Conservation (phyloP, 2,797 vertebrate species). For the Neosilurus hyrtlii region DNA sequence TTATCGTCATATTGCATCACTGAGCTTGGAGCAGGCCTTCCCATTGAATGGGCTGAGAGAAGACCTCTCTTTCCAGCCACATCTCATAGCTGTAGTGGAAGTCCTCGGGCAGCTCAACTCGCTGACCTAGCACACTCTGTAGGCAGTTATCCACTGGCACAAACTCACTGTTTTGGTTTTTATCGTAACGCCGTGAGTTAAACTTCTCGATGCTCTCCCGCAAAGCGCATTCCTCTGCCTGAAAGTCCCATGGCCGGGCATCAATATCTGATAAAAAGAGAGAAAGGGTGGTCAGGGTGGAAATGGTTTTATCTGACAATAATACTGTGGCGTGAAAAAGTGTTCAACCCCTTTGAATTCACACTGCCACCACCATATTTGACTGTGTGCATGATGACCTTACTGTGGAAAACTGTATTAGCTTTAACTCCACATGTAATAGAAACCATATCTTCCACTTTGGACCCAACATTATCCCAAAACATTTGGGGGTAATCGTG, state of each 20-base stretch:
- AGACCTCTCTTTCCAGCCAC: slow-evolving; percentile 95
- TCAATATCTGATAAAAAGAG: slow-evolving; percentile 79
- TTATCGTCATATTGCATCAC: slow-evolving; percentile 45
- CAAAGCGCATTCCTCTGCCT: slow-evolving; percentile 93
- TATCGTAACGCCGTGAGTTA: slow-evolving; percentile 89
- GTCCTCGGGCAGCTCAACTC: slow-evolving; percentile 86
- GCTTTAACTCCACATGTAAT: too few relatives aligned
- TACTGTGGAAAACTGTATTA: too few relatives aligned
- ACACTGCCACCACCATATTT: too few relatives aligned
- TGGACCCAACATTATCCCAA: too few relatives aligned
- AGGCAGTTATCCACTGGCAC: slow-evolving; percentile 93
- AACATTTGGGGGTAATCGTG: too few relatives aligned
- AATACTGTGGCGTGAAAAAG: background rate
- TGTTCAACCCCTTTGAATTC: too few relatives aligned
- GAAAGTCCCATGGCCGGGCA: slow-evolving; percentile 95
- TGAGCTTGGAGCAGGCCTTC: slow-evolving; percentile 85
- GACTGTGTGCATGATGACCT: too few relatives aligned
- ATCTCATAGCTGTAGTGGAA: slow-evolving; percentile 94
- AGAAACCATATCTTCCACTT: too few relatives aligned
- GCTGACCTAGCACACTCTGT: slow-evolving; percentile 92
- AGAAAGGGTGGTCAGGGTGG: background rate
- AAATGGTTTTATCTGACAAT: background rate
- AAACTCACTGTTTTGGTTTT: slow-evolving; percentile 81
- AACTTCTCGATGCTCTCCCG: slow-evolving; percentile 93
- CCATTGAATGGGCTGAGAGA: slow-evolving; percentile 94